A percentile compares a stretch with the other conserved stretches of the same genome.
These are phyloP conservation scores for Lutjanus erythropterus DNA, from an alignment of 2,113 vertebrate species.

Conservation along the genomic window DNA sequence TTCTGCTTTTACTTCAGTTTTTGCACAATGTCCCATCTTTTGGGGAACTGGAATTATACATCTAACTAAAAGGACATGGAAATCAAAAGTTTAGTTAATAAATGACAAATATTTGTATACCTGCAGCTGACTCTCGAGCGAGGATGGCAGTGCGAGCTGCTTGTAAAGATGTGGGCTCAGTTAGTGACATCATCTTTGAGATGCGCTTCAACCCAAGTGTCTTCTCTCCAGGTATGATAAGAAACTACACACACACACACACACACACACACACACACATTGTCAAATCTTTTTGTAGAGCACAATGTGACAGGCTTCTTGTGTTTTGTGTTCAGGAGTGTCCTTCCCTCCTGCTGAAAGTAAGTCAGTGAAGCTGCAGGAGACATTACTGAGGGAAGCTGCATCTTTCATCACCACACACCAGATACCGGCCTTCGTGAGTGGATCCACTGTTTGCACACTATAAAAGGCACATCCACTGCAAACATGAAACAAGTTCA, in stretches of 20 bases:
- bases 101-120: neutral
- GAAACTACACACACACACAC: neutral
- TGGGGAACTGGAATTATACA: too few relatives aligned
- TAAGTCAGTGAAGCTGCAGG: constrained; percentile 74
- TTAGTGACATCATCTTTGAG: constrained; percentile 87
- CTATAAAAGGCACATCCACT: neutral
- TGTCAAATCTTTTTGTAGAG: neutral
- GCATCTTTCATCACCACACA: constrained; percentile 83
- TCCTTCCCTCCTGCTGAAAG: constrained; percentile 79
- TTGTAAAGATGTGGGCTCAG: constrained; percentile 86
- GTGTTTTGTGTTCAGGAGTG: constrained; percentile 76
- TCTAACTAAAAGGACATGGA: too few relatives aligned
- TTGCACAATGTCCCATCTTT: too few relatives aligned
- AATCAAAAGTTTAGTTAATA: neutral
- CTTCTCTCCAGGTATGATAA: constrained; percentile 82
- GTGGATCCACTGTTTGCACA: constrained; percentile 45
- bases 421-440: constrained; percentile 87
- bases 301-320: neutral
- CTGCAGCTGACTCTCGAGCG: constrained; percentile 77
- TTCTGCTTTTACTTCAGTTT: too few relatives aligned
- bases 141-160: constrained; percentile 79
- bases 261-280: neutral
- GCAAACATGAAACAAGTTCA: constrained; percentile 21
- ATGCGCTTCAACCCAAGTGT: constrained; percentile 87
- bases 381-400: constrained; percentile 84